Conservation (phyloP, 2,888 invertebrate species). For the Abrostola tripartita region DNA sequence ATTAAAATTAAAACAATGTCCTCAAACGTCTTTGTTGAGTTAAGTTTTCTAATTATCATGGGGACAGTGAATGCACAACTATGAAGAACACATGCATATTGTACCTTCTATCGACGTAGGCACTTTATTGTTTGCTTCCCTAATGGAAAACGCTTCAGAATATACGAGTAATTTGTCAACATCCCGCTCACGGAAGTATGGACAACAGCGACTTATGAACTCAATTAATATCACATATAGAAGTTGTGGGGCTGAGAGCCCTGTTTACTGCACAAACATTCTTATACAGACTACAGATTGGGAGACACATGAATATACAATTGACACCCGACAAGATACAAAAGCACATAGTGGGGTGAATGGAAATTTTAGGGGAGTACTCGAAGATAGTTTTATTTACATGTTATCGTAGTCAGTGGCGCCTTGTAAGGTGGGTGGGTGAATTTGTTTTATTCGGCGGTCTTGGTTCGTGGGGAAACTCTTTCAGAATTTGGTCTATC, state of each 20-base stretch:
- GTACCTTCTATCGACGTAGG: too few relatives aligned
- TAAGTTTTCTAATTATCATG: too few relatives aligned
- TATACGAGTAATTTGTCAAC: not conserved
- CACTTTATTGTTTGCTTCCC: not conserved
- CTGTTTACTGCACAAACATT: too few relatives aligned
- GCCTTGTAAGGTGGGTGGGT: too few relatives aligned
- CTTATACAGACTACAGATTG: slow-evolving; percentile 20
- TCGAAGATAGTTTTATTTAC: not conserved
- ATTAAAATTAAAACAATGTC: too few relatives aligned
- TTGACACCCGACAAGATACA: slow-evolving; percentile 4
- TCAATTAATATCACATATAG: slow-evolving; percentile 24
- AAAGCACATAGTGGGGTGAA: not conserved
- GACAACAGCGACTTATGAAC: slow-evolving; percentile 12
- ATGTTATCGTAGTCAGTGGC: not conserved
- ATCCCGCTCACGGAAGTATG: not conserved
- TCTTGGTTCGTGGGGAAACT: too few relatives aligned
- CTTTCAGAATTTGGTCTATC: too few relatives aligned
- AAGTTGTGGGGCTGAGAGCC: slow-evolving; percentile 8
- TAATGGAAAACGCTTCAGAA: not conserved
- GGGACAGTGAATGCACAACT: too few relatives aligned
- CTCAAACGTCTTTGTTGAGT: too few relatives aligned
- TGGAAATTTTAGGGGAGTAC: not conserved
- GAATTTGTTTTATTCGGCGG: too few relatives aligned
- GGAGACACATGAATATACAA: slow-evolving; percentile 51
- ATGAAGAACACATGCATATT: too few relatives aligned